phyloP scores from a whole-genome alignment of 2,113 vertebrate genomes.

The Zosterops borbonicus region DNA sequence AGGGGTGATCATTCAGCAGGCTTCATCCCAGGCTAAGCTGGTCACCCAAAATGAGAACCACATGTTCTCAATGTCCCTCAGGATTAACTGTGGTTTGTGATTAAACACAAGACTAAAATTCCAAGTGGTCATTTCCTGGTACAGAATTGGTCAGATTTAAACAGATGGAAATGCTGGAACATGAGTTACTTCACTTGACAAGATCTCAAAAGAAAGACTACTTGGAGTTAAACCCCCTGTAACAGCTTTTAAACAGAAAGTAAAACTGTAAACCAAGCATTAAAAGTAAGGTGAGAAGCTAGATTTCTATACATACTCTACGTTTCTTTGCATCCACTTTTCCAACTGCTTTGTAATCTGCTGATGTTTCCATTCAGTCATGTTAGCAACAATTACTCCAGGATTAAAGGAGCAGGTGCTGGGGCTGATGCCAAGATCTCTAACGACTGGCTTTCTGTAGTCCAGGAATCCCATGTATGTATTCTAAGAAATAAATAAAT shows the following conservation, averaged over 20 bases:
- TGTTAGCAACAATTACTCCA: conserved; percentile 92
- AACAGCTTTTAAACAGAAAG: not conserved
- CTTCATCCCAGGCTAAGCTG: not conserved
- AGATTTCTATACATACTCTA: conserved; percentile 73
- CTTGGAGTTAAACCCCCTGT: not conserved
- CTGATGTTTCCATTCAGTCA: conserved; percentile 90
- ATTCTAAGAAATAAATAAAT: conserved; percentile 73
- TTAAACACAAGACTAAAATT: not conserved
- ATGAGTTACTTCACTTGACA: not conserved
- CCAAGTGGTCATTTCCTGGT: not conserved
- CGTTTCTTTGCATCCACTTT: conserved; percentile 93
- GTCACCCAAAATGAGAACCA: not conserved
- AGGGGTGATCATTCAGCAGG: not conserved
- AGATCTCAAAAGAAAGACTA: not conserved
- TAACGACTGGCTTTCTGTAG: conserved; percentile 88
- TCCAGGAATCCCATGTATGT: conserved; percentile 97
- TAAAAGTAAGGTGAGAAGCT: not conserved
- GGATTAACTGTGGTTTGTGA: not conserved
- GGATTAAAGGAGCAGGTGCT: conserved; percentile 96
- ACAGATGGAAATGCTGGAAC: not conserved
- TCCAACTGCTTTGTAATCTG: conserved; percentile 92
- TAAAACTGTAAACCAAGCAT: not conserved
- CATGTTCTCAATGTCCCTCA: not conserved
- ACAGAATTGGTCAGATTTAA: not conserved
- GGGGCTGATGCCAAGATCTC: conserved; percentile 90